Base-by-base conservation (phyloP, 2,797 vertebrate species). In the Mycteria americana region DNA sequence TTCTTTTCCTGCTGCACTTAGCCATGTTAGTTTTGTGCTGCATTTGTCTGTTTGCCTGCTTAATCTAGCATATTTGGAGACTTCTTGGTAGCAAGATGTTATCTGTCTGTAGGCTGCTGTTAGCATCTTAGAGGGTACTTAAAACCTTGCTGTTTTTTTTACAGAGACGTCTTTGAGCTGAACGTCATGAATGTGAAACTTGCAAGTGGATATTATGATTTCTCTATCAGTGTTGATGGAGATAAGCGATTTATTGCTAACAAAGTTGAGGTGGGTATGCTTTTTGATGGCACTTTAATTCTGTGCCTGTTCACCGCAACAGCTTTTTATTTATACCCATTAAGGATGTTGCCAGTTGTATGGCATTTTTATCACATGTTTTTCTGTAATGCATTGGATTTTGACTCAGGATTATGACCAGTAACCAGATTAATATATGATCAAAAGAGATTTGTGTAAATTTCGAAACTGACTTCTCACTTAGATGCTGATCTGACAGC, bases 131-230 rank as follows among this genome's bases (percentile, higher is more conserved):
- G 43, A 54, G 39, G 25, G 5, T 53, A 17, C 35, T 56, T 83
- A 43, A 85, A 8, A 31, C 10, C 27, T 56, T 59, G 22, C 1
- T 8, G 68, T 79, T 77, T 59, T 31, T 53, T 27, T 92, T 94
- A 83, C 79, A 99, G 99, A 89, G 99, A 99, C 3, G 12, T 98
- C 89, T 99, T 99, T 98, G 99, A 99, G 93, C 97, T 99, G 93
- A 99, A 99, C 97, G 99, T 99, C 96, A 99, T 99, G 99, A 98
- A 97, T 78, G 98, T 72, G 94, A 99, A 99, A 91, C 99, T 99
- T 82, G 98, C 99, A 43, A 99, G 99, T 80, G 99, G 99, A 57
- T 99, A 99, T 96, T 99, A 99, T 75, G 99, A 99, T 97, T 99
- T 99, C 92, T 98, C 98, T 13, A 93, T 99, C 70, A 98, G 95